Evolutionary conservation across 2,888 invertebrate species (phyloP).

Genomic region (Oligia fasciuncula): DNA sequence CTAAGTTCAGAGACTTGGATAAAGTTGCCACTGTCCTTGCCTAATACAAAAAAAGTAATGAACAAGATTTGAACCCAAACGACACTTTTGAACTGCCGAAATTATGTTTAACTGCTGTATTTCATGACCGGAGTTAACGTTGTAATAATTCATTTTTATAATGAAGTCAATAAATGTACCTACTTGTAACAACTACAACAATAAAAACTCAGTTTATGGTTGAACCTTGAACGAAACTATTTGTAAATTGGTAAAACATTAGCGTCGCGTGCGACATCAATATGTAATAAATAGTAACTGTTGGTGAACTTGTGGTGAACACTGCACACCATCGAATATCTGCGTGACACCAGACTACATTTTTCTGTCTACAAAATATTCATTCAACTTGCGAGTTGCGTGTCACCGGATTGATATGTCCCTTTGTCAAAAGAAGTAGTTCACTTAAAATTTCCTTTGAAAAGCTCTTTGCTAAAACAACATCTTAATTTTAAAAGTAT

Average conservation of each 20-base stretch:
- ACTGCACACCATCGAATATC: conserved; percentile 40
- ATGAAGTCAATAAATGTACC: conserved; percentile 51
- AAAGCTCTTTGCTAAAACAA: conserved; percentile 43
- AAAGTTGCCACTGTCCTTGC: background rate
- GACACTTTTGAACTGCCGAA: conserved; percentile 23
- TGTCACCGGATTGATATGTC: conserved; percentile 28
- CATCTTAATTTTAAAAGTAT: conserved; percentile 51
- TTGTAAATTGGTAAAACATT: conserved; percentile 75
- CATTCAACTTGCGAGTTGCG: conserved; percentile 32
- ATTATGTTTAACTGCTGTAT: conserved; percentile 34
- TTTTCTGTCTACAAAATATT: conserved; percentile 31
- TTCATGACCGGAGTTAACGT: conserved; percentile 39
- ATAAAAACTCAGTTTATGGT: conserved; percentile 64
- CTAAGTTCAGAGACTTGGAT: background rate
- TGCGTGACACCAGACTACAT: conserved; percentile 48
- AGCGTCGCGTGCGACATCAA: conserved; percentile 76
- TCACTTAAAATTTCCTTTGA: conserved; percentile 26
- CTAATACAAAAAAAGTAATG: conserved; percentile 8
- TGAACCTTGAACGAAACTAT: conserved; percentile 69
- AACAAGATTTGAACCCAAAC: conserved; percentile 23
- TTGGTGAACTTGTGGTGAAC: conserved; percentile 55
- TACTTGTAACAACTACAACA: conserved; percentile 35
- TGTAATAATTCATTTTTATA: conserved; percentile 45
- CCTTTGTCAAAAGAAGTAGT: conserved; percentile 38
- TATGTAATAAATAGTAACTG: conserved; percentile 69